Base-by-base conservation (phyloP, 2,888 invertebrate species). In the Lepidochrysops patricia region DNA sequence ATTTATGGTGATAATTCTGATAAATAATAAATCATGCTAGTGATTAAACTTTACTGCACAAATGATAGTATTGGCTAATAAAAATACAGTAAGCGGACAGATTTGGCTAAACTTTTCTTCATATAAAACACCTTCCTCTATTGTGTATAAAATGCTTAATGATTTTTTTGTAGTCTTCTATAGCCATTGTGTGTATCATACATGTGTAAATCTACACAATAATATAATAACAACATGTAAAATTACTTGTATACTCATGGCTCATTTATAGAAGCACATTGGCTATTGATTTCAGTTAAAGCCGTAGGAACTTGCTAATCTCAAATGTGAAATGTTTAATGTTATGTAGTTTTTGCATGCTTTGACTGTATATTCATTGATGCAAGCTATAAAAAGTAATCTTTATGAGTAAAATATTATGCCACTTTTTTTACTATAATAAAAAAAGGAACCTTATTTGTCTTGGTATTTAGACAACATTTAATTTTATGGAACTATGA, bases 121-220 rank as follows among this genome's bases (percentile, higher is more conserved):
- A n/a, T n/a, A n/a, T n/a, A n/a, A n/a, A n/a, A n/a, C n/a, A n/a
- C n/a, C n/a, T n/a, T n/a, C n/a, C n/a, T n/a, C n/a, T n/a, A n/a
- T n/a, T n/a, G n/a, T n/a, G n/a, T n/a, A n/a, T n/a, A n/a, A n/a
- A n/a, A n/a, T n/a, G n/a, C n/a, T n/a, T n/a, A n/a, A n/a, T n/a
- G n/a, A n/a, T n/a, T n/a, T n/a, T n/a, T n/a, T n/a, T n/a, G n/a
- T n/a, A n/a, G n/a, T n/a, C n/a, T n/a, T n/a, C n/a, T n/a, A n/a
- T n/a, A 43, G 43, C 74, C 73, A 75, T 75, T 72, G 62, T 23
- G 60, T 60, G 59, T 56, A 52, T 59, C 37, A 60, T 32, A 59
- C 35, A 77, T 86, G 87, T 86, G 87, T 86, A 85, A 86, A 84
- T 86, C 85, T 86, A 84, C 83, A 78, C 71, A 63, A 64, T 62